Evolutionary conservation across 2,797 vertebrate species (phyloP).

Genomic region (Masticophis lateralis): DNA sequence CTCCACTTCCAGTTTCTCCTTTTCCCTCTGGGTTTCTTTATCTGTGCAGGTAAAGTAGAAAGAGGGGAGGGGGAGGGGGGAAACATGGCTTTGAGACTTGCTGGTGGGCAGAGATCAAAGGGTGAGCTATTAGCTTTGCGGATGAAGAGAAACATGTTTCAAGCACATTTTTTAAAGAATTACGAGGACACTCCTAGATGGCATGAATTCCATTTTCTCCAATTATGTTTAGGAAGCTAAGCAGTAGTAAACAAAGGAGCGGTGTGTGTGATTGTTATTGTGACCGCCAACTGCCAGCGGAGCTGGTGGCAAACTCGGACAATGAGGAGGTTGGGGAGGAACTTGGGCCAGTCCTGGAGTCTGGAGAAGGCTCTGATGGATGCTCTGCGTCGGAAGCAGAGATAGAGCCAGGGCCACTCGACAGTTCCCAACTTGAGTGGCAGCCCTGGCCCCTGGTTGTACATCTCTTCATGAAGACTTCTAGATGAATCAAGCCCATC

Average conservation of each 20-base stretch:
- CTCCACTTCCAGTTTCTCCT: constrained; percentile 95
- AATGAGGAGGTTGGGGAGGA: no score
- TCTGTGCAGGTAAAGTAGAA: constrained; percentile 71
- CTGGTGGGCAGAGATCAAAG: background rate
- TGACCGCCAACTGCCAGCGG: no score
- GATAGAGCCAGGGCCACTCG: no score
- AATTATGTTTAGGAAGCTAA: background rate
- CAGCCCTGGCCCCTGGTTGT: background rate
- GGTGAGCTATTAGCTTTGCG: no score
- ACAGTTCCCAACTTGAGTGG: background rate
- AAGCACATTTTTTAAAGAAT: background rate
- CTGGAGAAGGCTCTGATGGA: no score
- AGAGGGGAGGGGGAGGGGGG: no score
- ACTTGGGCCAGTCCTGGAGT: no score
- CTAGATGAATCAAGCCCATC: no score
- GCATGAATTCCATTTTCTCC: background rate
- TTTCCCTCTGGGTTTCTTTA: constrained; percentile 91
- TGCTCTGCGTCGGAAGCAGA: no score
- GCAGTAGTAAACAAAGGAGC: background rate
- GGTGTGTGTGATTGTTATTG: background rate
- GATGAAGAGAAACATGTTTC: background rate
- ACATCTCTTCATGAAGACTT: background rate
- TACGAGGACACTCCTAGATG: background rate
- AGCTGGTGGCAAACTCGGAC: no score
- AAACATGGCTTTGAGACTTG: background rate